phyloP scores from a whole-genome alignment of 1,140 invertebrate species.

The Cherax quadricarinatus region DNA sequence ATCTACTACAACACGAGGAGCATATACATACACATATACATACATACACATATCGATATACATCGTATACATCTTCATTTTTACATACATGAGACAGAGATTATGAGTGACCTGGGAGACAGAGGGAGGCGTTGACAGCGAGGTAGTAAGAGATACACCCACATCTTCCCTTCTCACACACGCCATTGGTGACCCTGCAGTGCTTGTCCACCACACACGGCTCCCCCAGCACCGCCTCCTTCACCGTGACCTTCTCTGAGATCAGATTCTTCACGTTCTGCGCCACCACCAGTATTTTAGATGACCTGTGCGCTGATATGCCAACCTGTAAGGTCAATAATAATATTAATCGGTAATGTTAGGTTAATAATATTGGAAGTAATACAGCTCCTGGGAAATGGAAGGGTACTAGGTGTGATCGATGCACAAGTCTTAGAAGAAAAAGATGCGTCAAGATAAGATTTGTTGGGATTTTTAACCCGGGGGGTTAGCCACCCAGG shows the following conservation, averaged over 20 bases:
- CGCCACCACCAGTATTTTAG: too few relatives aligned
- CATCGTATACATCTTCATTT: too few relatives aligned
- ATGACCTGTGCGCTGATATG: neutral
- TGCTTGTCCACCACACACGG: slow-evolving; percentile 27
- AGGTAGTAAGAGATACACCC: slow-evolving; percentile 6
- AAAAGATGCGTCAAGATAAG: neutral
- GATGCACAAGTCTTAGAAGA: neutral
- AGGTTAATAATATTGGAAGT: too few relatives aligned
- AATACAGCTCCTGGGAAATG: too few relatives aligned
- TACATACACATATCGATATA: too few relatives aligned
- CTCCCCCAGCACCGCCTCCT: neutral
- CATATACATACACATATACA: too few relatives aligned
- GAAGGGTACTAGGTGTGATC: too few relatives aligned
- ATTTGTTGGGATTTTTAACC: too few relatives aligned
- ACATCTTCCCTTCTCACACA: slow-evolving; percentile 25
- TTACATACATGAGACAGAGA: too few relatives aligned
- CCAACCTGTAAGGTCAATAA: neutral
- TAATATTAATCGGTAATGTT: too few relatives aligned
- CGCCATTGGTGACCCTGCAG: slow-evolving; percentile 2
- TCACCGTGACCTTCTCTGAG: neutral
- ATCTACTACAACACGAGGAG: too few relatives aligned
- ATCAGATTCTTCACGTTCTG: neutral
- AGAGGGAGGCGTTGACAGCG: slow-evolving; percentile 1
- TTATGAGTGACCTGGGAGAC: slow-evolving; percentile 18
- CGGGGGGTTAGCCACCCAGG: too few relatives aligned